Evolutionary conservation across 1,140 invertebrate species (phyloP).

Genomic region (Platyscapa corneri): DNA sequence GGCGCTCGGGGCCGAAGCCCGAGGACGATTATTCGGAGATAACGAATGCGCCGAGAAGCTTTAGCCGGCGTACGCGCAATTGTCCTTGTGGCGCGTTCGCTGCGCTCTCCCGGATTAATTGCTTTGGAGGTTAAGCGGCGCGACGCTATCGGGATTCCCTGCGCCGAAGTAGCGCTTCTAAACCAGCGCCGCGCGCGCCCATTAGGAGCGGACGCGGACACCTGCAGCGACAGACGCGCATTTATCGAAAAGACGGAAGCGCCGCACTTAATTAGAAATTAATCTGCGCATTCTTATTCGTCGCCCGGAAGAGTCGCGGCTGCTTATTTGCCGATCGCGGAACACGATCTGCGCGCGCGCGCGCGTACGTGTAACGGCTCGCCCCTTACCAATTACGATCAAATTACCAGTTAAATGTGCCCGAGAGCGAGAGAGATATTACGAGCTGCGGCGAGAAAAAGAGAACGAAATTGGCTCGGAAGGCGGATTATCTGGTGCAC

Average conservation of each 20-base stretch:
- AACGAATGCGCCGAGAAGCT: background rate
- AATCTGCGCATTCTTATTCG: conserved; percentile 43
- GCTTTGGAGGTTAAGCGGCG: too few relatives aligned
- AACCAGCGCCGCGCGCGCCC: background rate
- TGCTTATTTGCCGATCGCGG: conserved; percentile 40
- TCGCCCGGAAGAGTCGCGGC: conserved; percentile 35
- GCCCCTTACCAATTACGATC: conserved; percentile 56
- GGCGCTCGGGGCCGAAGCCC: background rate
- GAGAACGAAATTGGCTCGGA: background rate
- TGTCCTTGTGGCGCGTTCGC: background rate
- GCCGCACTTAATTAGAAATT: conserved; percentile 50
- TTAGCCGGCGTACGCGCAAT: background rate
- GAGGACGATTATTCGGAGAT: conserved; percentile 17
- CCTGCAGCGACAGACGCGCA: background rate
- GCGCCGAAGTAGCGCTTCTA: background rate
- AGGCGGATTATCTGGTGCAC: conserved; percentile 13
- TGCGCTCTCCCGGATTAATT: too few relatives aligned
- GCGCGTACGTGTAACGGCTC: background rate
- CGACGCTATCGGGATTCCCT: too few relatives aligned
- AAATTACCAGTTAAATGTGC: conserved; percentile 53
- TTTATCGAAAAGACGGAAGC: conserved; percentile 37
- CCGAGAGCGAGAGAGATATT: background rate
- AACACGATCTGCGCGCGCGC: background rate
- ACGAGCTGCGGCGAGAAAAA: background rate
- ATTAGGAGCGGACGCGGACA: background rate